Conservation (phyloP, 2,113 vertebrate genomes). For the Apodemus sylvaticus region DNA sequence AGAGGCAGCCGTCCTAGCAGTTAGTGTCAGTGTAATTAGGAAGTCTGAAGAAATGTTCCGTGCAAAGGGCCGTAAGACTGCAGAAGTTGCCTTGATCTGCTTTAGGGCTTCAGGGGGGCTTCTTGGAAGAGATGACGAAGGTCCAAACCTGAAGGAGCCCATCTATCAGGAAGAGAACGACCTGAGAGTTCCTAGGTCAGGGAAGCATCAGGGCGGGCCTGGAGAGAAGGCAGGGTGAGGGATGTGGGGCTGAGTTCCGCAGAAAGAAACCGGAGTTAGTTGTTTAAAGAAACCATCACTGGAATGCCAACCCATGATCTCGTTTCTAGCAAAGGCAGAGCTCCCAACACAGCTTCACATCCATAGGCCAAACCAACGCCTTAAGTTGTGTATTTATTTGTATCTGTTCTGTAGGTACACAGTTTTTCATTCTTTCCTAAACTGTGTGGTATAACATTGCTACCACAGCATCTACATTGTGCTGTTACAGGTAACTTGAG, state of each 20-base stretch:
- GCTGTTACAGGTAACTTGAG: not conserved
- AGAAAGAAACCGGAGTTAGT: not conserved
- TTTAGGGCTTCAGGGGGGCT: not conserved
- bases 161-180: not conserved
- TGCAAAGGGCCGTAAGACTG: rapidly evolving
- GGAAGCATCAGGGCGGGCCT: not conserved
- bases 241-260: not conserved
- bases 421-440: not conserved
- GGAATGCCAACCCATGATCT: not conserved
- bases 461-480: not conserved
- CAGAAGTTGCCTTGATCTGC: not conserved
- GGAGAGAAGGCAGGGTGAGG: rapidly evolving
- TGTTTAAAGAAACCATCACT: not conserved
- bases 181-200: not conserved
- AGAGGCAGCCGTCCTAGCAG: not conserved
- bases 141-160: not conserved
- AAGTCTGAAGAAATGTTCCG: not conserved
- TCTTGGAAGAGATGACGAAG: not conserved
- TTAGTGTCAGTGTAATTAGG: not conserved
- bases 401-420: not conserved
- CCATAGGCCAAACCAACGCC: not conserved
- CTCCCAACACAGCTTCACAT: not conserved
- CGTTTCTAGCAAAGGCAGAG: not conserved
- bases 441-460: not conserved
- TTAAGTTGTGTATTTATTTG: not conserved